These are phyloP conservation scores for Spodoptera exigua DNA, from an alignment of 2,888 invertebrate genomes.

Conservation along the genomic window DNA sequence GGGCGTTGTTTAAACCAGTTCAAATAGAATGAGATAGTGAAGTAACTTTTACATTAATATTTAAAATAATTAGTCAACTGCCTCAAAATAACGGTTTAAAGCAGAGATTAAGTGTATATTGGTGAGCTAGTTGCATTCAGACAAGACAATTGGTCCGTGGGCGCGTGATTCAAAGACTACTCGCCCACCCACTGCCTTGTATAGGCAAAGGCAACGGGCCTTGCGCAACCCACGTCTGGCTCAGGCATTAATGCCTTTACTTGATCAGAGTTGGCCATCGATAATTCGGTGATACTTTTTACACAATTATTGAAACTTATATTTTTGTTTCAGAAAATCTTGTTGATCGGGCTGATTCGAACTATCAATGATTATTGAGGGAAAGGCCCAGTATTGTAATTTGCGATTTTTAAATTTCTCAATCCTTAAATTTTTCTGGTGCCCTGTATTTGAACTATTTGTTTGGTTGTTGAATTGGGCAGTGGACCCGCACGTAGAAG, in stretches of 20 bases:
- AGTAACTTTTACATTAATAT: too few relatives aligned
- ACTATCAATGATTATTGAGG: too few relatives aligned
- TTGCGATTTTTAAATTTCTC: too few relatives aligned
- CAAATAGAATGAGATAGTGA: too few relatives aligned
- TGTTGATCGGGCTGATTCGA: not conserved
- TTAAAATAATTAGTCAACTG: conserved; percentile 16
- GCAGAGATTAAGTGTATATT: conserved; percentile 48
- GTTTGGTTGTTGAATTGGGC: too few relatives aligned
- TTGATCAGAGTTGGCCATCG: conserved; percentile 57
- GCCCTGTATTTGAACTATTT: too few relatives aligned
- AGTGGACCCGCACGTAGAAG: too few relatives aligned
- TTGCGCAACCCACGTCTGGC: conserved; percentile 74
- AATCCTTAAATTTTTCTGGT: too few relatives aligned
- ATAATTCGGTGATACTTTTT: conserved; percentile 56
- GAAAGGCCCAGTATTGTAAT: too few relatives aligned
- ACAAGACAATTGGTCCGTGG: conserved; percentile 72
- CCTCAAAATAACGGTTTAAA: conserved; percentile 45
- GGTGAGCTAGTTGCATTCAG: conserved; percentile 71
- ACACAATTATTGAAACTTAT: not conserved
- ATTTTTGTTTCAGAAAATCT: not conserved
- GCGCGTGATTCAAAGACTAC: conserved; percentile 79
- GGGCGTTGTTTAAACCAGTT: too few relatives aligned
- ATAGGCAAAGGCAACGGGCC: conserved; percentile 71
- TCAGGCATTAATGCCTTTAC: conserved; percentile 51
- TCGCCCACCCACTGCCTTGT: conserved; percentile 72